Base-by-base conservation (phyloP, 2,113 vertebrate genomes). In the Ictalurus punctatus region DNA sequence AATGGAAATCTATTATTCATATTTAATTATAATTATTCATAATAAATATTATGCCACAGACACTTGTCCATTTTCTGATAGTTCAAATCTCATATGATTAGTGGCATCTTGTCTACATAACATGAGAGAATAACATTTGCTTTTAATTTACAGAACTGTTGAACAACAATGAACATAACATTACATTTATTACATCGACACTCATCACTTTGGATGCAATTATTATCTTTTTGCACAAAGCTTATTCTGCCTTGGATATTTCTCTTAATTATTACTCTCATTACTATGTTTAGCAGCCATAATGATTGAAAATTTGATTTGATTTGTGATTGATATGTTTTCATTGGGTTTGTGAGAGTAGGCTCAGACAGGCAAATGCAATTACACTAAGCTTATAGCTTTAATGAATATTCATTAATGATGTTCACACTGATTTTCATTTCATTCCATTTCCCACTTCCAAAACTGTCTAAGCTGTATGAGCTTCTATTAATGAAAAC, bases 321-420 rank as follows among this genome's bases (percentile, higher is more conserved):
- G 87, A 90, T 89, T 85, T 89, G 67, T 5, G 44, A 88, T 83
- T 89, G 83, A 91, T 89, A 85, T 91, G 78, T 91, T 87, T 89
- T 86, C 76, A 85, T 74, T 85, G 59, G 83, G 82, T 85, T 83
- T 87, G 76, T 54, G 84, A 88, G 85, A 91, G 78, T 61, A 78
- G 30, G 58, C 87, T 59, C 58, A 91, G 90, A 87, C 71, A 78
- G 86, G 85, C 83, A 87, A 86, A 82, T 16, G 76, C 83, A 91
- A 87, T 91, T 89, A 87, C n/a, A 52, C 82, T 85, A 48, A 82
- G 86, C 74, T 85, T 85, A 87, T 82, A 81, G 52, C 84, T 81
- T 82, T 65, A 69, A 87, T 83, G 52, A 86, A 82, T 86, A 76
- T 83, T 88, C 84, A 88, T 86, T 91, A 91, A 81, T 88, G 56